These are phyloP conservation scores for Brachionus rubens DNA, from an alignment of 1,140 invertebrate genomes.

Conservation along the genomic window DNA sequence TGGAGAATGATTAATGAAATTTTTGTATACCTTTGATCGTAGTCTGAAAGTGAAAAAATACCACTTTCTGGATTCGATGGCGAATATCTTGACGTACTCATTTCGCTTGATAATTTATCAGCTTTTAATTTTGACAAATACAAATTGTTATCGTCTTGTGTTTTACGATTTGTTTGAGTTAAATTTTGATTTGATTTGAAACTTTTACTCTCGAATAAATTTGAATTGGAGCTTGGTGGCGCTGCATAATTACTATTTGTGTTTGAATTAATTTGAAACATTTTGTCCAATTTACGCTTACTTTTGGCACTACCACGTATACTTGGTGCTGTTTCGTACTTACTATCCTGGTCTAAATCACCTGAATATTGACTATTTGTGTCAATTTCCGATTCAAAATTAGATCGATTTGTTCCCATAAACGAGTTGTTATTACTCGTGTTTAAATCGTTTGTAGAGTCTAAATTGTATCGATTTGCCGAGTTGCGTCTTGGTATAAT, in stretches of 20 bases:
- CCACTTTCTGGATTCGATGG: conserved; percentile 44
- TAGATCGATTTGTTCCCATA: background rate
- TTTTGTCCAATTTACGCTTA: conserved; percentile 20
- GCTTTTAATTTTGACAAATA: conserved; percentile 37
- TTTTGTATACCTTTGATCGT: conserved; percentile 15
- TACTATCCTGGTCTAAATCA: background rate
- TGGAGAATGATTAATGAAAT: no score
- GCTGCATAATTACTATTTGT: background rate
- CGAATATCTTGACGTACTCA: conserved; percentile 26
- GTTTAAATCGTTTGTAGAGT: background rate
- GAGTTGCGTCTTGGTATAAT: conserved; percentile 45
- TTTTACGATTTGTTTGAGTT: background rate
- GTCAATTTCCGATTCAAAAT: conserved; percentile 11
- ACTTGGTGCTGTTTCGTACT: conserved; percentile 33
- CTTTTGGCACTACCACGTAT: conserved; percentile 40
- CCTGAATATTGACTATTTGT: background rate
- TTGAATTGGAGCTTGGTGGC: background rate
- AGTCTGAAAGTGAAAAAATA: conserved; percentile 44
- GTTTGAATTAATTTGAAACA: conserved; percentile 13
- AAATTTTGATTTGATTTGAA: background rate
- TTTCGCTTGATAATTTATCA: background rate
- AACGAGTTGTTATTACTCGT: background rate
- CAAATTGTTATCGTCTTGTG: background rate
- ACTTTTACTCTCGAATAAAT: conserved; percentile 23
- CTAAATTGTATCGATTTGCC: background rate